These are phyloP conservation scores for Phataginus tricuspis DNA, from an alignment of 2,797 vertebrate genomes.

Conservation along the genomic window DNA sequence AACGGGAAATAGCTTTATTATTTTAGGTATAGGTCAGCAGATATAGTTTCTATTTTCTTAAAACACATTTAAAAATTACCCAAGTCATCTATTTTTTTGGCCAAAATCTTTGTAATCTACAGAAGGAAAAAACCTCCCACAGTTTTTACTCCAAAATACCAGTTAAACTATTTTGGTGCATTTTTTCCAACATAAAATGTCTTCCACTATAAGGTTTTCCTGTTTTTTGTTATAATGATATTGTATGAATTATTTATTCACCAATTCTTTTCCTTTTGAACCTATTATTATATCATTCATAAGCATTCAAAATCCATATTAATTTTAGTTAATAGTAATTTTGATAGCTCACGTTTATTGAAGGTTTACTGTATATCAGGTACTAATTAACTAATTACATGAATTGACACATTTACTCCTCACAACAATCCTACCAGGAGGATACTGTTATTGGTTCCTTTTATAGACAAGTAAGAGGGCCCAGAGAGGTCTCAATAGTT, in stretches of 20 bases:
- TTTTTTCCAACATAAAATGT: background rate
- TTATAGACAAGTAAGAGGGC: background rate
- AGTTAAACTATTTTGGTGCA: background rate
- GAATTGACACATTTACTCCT: background rate
- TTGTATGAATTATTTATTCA: background rate
- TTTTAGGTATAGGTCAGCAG: background rate
- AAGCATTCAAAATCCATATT: background rate
- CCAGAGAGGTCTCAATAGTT: background rate
- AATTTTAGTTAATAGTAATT: background rate
- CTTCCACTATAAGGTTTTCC: background rate
- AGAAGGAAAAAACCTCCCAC: background rate
- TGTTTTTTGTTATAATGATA: background rate
- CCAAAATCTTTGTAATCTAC: background rate
- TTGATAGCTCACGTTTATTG: background rate
- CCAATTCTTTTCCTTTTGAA: background rate
- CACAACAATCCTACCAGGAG: background rate
- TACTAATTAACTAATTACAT: background rate
- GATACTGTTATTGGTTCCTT: background rate
- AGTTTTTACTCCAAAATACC: background rate
- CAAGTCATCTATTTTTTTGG: background rate
- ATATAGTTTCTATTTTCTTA: slow-evolving; percentile 9
- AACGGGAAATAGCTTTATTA: slow-evolving; percentile 64
- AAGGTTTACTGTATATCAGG: background rate
- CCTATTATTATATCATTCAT: background rate
- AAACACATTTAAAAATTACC: slow-evolving; percentile 3